Evolutionary conservation across 2,888 invertebrate species (phyloP).

Genomic region (Eupithecia dodoneata): DNA sequence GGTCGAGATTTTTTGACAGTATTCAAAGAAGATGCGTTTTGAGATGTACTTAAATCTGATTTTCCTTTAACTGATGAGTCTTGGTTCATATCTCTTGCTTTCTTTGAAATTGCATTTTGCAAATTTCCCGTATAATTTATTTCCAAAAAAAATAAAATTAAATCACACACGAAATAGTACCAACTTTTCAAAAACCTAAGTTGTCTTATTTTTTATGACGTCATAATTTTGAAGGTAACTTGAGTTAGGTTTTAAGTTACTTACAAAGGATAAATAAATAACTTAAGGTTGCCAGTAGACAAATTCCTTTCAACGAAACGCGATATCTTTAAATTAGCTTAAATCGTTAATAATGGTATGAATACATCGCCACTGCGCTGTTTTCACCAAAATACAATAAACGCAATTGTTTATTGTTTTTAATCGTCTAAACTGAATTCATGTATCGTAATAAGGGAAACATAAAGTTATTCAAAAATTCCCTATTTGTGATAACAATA

Average conservation of each 20-base stretch:
- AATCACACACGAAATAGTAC: neutral
- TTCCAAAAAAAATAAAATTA: neutral
- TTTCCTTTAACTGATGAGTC: neutral
- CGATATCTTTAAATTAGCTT: neutral
- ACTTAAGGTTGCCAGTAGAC: neutral
- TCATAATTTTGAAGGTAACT: neutral
- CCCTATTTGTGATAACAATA: constrained; percentile 5
- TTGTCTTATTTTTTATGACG: neutral
- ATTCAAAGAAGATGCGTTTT: neutral
- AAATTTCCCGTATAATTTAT: neutral
- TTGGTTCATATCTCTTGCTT: neutral
- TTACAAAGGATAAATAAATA: neutral
- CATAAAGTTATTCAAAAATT: neutral
- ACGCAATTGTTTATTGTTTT: neutral
- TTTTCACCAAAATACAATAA: too few relatives aligned
- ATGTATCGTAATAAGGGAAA: neutral
- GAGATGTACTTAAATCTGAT: neutral
- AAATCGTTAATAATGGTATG: neutral
- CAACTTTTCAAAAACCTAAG: neutral
- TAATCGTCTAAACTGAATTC: neutral
- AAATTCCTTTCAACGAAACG: neutral
- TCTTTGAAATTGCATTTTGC: neutral
- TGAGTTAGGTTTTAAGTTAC: neutral
- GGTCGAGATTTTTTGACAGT: neutral
- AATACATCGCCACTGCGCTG: too few relatives aligned